Base-by-base conservation (phyloP, 1,140 invertebrate species). In the Megalonaias nervosa region DNA sequence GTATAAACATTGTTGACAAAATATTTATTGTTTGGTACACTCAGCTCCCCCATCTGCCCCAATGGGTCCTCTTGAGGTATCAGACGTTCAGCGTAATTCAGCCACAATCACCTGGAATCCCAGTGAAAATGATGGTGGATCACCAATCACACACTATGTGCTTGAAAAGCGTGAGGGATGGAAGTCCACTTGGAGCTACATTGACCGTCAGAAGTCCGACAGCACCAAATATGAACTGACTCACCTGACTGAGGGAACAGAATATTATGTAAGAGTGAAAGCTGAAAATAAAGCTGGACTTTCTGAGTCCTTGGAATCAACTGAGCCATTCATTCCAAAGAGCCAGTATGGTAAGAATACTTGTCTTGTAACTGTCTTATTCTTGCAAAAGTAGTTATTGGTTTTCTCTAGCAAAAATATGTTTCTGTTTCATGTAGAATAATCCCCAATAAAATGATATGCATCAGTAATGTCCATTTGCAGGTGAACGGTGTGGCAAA, bases 91-190 rank as follows among this genome's bases (percentile, higher is more conserved):
- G 1, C 97, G 95, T 83, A 96, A 97, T 85, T 97, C 96, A 73
- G 97, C 99, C 14, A 98, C 96, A 1, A 88, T 99, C 2, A 97
- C 96, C 0, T 99, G 98, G 98, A 94, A 87, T 93, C 96, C 91
- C 85, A 98, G 98, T 19, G 93, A 95, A 78, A 94, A 94, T 87
- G 97, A 99, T 90, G 98, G 98, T 75, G 98, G 98, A 66, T 94
- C 96, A n/a, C 97, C 97, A 85, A 96, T 99, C 81, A 96, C 96
- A 88, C 97, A 97, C 14, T 99, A 99, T 89, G 94, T 98, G 71
- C 91, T 99, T 76, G 95, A 99, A 90, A 95, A 97, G 91, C 95
- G 96, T 31, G 89, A 91, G 66, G 83, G 77, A 17, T 87, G 85
- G 73, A 85, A 89, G 61, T 75, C 85, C n/a, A 75, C 82, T 19